Evolutionary conservation across 2,888 invertebrate species (phyloP), one percentile per base, ranked within the genome.

Genomic region (Drosophila rubida): DNA sequence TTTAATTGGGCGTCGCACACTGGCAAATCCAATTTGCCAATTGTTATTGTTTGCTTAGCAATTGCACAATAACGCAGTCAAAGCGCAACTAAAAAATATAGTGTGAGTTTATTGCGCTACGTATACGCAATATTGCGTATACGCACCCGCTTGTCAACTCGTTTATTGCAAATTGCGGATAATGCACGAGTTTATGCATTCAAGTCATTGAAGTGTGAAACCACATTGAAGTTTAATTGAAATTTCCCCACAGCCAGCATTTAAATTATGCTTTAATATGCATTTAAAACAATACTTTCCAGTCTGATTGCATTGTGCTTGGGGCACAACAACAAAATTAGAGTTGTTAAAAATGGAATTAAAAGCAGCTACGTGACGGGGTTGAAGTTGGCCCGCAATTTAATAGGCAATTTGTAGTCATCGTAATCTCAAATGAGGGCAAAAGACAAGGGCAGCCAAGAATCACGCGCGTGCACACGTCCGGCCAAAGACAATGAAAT

Each of bases 321-420:
- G 25, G 27, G 19, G 19, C 19, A 19, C 19, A 42, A 25, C 16
- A 44, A 25, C 35, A 25, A 7, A 25, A 32, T 32, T 32, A n/a
- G 62, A 64, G 78, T 63, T 80, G 65, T 75, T 72, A 71, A 84
- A 78, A 70, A 39, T 59, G 39, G 59, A 68, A 82, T 78, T 58
- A 78, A 72, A 62, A 46, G 46, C 57, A 25, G 4, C 44, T 57
- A 80, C 84, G 69, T 87, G 75, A 65, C 57, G 42, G 45, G 46
- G 41, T 48, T 42, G 50, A 53, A 69, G 4, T n/a, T 32, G 51
- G 73, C 59, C 39, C 58, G 51, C 19, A 59, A 67, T 70, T 82
- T 85, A 80, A 85, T 85, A 62, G 83, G 73, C 82, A 64, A 83
- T 83, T 86, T 76, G 71, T 60, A 68, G 69, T 62, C 59, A 50